Evolutionary conservation across 2,797 vertebrate species (phyloP).

Genomic region (Megalops cyprinoides): DNA sequence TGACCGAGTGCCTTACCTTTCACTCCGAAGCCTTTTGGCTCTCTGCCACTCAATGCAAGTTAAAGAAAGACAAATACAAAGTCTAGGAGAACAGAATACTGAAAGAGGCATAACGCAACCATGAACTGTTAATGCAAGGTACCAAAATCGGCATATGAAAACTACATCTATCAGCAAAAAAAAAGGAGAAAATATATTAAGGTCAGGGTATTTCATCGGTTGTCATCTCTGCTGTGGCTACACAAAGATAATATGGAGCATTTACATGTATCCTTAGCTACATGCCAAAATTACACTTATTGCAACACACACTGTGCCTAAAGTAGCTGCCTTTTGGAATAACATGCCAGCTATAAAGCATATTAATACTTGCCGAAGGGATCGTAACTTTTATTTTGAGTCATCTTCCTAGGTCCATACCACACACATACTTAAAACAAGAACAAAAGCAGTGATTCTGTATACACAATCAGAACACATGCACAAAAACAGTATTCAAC

Average conservation of each 20-base stretch:
- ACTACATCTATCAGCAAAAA: slow-evolving; percentile 60
- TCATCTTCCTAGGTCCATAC: slow-evolving; percentile 58
- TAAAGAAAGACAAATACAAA: slow-evolving; percentile 66
- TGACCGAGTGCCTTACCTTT: not conserved
- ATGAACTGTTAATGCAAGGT: slow-evolving; percentile 66
- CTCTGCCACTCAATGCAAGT: slow-evolving; percentile 49
- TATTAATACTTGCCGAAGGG: slow-evolving; percentile 57
- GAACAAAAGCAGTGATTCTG: slow-evolving; percentile 37
- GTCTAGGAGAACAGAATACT: slow-evolving; percentile 61
- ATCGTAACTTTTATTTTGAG: slow-evolving; percentile 67
- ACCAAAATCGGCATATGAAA: slow-evolving; percentile 57
- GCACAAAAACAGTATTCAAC: slow-evolving; percentile 70
- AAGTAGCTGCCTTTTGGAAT: slow-evolving; percentile 62
- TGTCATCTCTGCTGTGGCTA: not conserved
- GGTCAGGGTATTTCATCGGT: not conserved
- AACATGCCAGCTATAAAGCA: slow-evolving; percentile 48
- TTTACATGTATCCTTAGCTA: slow-evolving; percentile 20
- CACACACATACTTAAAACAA: slow-evolving; percentile 55
- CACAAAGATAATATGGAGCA: slow-evolving; percentile 23
- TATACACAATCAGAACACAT: slow-evolving; percentile 56
- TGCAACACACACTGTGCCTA: slow-evolving; percentile 54
- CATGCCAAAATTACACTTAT: slow-evolving; percentile 57
- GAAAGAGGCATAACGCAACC: slow-evolving; percentile 62
- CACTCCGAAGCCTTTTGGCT: not conserved
- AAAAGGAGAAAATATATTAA: slow-evolving; percentile 56